phyloP scores from a whole-genome alignment of 2,113 vertebrate genomes.

The Talpa occidentalis region DNA sequence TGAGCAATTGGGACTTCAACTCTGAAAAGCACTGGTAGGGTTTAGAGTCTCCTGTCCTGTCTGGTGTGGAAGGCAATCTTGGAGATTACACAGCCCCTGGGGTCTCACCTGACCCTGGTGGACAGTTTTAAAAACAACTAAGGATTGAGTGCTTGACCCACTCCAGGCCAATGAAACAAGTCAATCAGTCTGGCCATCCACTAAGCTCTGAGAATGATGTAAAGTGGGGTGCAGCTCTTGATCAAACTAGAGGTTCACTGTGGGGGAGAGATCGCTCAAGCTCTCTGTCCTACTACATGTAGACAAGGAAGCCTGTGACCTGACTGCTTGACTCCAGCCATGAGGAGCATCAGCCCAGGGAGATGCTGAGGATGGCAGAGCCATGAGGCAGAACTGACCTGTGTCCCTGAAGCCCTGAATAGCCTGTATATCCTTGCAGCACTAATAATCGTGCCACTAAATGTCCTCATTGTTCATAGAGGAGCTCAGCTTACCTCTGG shows the following conservation, averaged over 20 bases:
- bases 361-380: not conserved
- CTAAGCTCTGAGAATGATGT: not conserved
- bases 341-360: not conserved
- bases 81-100: not conserved
- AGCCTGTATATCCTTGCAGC: not conserved
- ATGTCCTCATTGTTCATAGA: not conserved
- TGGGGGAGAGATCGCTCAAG: not conserved
- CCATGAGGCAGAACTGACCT: too few species aligned
- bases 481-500: not conserved
- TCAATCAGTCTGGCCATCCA: not conserved
- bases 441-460: too few species aligned
- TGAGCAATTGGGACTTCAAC: not conserved
- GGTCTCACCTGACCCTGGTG: not conserved
- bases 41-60: not conserved
- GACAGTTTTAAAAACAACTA: not conserved
- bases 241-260: not conserved
- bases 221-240: not conserved
- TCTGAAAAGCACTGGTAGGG: not conserved
- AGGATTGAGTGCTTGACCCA: not conserved
- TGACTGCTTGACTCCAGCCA: not conserved
- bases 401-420: not conserved
- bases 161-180: not conserved
- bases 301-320: not conserved
- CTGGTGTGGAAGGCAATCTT: not conserved
- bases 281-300: not conserved